Base-by-base conservation (phyloP, 1,140 invertebrate species). In the Brachionus calyciflorus region DNA sequence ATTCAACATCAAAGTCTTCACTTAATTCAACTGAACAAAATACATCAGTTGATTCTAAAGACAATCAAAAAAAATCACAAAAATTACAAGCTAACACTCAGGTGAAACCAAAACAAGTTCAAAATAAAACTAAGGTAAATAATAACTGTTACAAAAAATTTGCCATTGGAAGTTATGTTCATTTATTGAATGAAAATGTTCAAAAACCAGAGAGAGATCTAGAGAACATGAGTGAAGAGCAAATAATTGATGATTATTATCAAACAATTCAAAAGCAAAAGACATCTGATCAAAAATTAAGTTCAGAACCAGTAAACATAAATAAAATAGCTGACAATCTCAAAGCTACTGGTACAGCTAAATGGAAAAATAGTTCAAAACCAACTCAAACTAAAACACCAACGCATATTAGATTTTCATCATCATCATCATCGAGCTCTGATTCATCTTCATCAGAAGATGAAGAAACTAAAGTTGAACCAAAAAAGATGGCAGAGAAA, bases 391-490 rank as follows among this genome's bases (percentile, higher is more conserved):
- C 69, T 19, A 73, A 73, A 51, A 51, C 51, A 46, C 41, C 60
- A 21, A 65, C 41, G 12, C 60, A 65, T n/a, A 65, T 65, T 12
- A 7, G 60, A n/a, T 65, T 65, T 26, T 19, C 40, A 41, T 65
- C 57, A 63, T 63, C 57, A 17, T 60, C 55, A n/a, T 63, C 60
- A 12, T 65, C 69, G 12, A 70, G 65, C 19, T 48, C 41, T 7
- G 65, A 70, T 41, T 49, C 46, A 48, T 73, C 69, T 14, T 73
- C 51, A n/a, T n/a, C n/a, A n/a, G n/a, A n/a, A n/a, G n/a, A n/a
- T 37, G 44, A 37, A 2, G 51, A 73, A 10, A 46, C 49, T 6
- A 48, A 70, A 49, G 5, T 21, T 19, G n/a, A 26, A 14, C 24
- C 26, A 49, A 48, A 70, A 40, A 30, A 70, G 51, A 4, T 19